These are phyloP conservation scores for Puffinus mauretanicus DNA, from an alignment of 2,113 vertebrate species.

Conservation along the genomic window DNA sequence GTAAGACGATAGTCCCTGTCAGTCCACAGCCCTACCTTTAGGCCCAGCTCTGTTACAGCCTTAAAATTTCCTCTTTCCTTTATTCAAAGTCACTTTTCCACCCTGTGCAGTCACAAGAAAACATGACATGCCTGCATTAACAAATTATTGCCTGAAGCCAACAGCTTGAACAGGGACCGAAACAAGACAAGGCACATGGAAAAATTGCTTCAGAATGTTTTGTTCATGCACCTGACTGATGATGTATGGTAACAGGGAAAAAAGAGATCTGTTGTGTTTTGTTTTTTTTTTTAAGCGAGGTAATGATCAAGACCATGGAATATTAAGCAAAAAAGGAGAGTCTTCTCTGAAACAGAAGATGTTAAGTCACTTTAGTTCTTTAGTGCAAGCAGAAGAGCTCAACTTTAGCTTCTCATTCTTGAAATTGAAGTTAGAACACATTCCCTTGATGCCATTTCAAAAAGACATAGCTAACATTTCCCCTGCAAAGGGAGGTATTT, in stretches of 20 bases:
- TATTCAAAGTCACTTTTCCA: slow-evolving; percentile 5
- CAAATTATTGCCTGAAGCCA: slow-evolving; percentile 30
- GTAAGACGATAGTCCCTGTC: background rate
- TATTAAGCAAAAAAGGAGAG: background rate
- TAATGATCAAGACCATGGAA: background rate
- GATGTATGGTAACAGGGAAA: background rate
- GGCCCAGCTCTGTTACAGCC: background rate
- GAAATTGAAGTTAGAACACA: background rate
- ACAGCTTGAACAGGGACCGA: background rate
- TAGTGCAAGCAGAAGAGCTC: background rate
- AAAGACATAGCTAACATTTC: background rate
- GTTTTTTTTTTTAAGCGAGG: background rate
- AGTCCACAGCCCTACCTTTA: background rate
- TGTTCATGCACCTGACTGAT: slow-evolving; percentile 19
- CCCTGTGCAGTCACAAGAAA: background rate
- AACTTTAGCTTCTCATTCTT: background rate
- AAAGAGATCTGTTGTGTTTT: background rate
- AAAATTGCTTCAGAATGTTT: slow-evolving; percentile 21
- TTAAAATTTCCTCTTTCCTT: background rate
- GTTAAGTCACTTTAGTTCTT: background rate
- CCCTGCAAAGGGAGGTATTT: background rate
- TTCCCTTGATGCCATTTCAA: background rate
- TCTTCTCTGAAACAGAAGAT: background rate
- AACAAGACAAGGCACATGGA: background rate
- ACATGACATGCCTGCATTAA: background rate